Conservation (phyloP, 2,113 vertebrate genomes). For the Larimichthys polyactis region DNA sequence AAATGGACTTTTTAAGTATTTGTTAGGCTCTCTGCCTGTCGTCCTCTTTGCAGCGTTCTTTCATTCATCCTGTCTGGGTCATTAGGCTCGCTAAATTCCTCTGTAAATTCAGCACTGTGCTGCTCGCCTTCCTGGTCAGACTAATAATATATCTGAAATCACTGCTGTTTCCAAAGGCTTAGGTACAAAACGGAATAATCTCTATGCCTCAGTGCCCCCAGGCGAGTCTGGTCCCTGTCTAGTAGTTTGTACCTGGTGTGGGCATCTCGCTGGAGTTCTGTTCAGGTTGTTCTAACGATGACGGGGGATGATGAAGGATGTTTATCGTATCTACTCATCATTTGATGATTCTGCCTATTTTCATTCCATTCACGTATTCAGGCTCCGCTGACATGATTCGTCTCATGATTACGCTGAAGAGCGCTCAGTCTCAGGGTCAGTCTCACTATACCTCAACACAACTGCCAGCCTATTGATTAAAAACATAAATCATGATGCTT, state of each 20-base stretch:
- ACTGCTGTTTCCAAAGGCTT: conserved; percentile 60
- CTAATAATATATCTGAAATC: conserved; percentile 69
- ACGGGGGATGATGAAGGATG: background rate
- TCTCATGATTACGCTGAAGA: conserved; percentile 1
- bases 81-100: conserved; percentile 74
- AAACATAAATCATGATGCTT: conserved; percentile 11
- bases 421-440: conserved; percentile 16
- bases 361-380: background rate
- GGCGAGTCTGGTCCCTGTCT: conserved; percentile 60
- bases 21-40: conserved; percentile 36
- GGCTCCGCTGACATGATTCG: background rate
- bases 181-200: conserved; percentile 64
- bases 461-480: background rate
- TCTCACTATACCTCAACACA: conserved; percentile 4
- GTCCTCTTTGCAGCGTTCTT: conserved; percentile 40
- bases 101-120: conserved; percentile 61
- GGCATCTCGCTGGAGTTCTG: conserved; percentile 20
- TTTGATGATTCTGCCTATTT: conserved; percentile 3
- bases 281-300: background rate
- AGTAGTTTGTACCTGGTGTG: conserved; percentile 45
- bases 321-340: conserved; percentile 11
- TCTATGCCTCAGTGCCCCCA: conserved; percentile 34
- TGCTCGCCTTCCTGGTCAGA: conserved; percentile 50
- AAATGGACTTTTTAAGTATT: conserved; percentile 55
- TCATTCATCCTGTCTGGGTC: conserved; percentile 69